These are phyloP conservation scores for Plecturocebus donacophilus DNA, from an alignment of 2,113 vertebrate genomes.

Conservation along the genomic window DNA sequence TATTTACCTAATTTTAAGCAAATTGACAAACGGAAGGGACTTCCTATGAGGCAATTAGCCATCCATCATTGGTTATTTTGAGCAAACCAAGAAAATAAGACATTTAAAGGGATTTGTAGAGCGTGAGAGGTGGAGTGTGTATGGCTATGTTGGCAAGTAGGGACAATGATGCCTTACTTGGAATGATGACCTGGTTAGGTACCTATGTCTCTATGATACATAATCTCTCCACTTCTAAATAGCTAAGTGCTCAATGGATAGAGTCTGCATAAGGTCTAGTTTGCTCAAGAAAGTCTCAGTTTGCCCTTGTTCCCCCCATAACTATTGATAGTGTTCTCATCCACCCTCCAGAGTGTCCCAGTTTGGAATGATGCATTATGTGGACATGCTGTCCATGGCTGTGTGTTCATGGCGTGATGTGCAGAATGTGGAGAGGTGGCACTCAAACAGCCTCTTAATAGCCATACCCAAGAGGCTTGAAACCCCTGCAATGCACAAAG, in stretches of 20 bases:
- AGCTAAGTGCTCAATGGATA: neutral
- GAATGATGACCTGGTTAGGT: neutral
- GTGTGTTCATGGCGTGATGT: neutral
- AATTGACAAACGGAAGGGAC: constrained; percentile 57
- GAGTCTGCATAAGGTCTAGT: neutral
- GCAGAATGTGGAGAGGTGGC: neutral
- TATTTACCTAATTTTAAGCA: constrained; percentile 70
- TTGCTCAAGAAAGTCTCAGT: neutral
- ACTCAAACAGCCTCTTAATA: neutral
- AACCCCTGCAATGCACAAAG: neutral
- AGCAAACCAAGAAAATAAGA: constrained; percentile 59
- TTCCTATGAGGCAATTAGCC: constrained; percentile 63
- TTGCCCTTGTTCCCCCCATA: neutral
- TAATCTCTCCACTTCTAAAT: neutral
- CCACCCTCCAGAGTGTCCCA: neutral
- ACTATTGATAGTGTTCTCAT: neutral
- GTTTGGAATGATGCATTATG: neutral
- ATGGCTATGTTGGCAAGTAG: neutral
- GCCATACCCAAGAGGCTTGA: neutral
- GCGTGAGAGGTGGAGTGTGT: neutral
- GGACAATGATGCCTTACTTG: neutral
- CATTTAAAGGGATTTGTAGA: constrained; percentile 51
- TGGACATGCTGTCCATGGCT: neutral
- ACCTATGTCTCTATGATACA: neutral
- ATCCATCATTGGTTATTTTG: constrained; percentile 61